Conservation (phyloP, 2,113 vertebrate species). For the Eretmochelys imbricata region DNA sequence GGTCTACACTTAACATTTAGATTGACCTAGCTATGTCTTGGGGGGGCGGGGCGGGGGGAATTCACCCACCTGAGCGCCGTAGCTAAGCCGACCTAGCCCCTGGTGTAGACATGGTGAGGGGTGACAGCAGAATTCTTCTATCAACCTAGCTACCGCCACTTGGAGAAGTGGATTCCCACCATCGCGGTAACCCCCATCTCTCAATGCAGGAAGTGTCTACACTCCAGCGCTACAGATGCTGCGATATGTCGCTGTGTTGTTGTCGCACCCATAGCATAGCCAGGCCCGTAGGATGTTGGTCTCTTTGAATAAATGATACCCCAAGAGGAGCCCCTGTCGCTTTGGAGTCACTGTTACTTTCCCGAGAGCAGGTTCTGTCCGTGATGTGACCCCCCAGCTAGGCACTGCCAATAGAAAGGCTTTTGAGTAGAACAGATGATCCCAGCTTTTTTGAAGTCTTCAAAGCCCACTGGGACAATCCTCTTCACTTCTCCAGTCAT, state of each 20-base stretch:
- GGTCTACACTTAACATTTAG: background rate
- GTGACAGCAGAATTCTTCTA: too few species aligned
- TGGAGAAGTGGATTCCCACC: background rate
- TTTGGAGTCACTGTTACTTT: background rate
- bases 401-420: rapidly evolving
- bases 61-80: background rate
- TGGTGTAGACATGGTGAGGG: background rate
- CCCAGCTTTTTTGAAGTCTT: background rate
- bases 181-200: background rate
- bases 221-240: too few species aligned
- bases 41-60: too few species aligned
- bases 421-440: rapidly evolving
- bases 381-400: rapidly evolving
- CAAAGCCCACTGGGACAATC: too few species aligned
- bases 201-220: too few species aligned
- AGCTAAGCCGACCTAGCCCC: background rate
- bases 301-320: rapidly evolving
- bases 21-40: background rate
- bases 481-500: rapidly evolving
- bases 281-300: rapidly evolving
- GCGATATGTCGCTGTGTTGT: too few species aligned
- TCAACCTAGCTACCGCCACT: too few species aligned
- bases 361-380: background rate
- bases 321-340: background rate
- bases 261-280: background rate